Base-by-base conservation (phyloP, 2,113 vertebrate species). In the Xenopus tropicalis region DNA sequence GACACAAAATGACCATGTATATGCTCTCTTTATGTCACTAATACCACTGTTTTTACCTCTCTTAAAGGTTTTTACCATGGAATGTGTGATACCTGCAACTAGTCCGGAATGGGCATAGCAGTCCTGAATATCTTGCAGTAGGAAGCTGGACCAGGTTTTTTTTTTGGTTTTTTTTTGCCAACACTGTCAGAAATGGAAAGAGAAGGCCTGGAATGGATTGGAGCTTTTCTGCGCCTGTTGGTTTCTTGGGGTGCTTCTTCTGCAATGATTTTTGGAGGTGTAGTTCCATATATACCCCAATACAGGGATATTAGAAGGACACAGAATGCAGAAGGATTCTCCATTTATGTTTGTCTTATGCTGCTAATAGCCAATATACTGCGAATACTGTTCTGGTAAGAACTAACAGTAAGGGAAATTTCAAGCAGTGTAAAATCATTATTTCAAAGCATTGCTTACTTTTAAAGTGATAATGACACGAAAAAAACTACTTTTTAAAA, bases 301-400 rank as follows among this genome's bases (percentile, higher is more conserved):
- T 98, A 99, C 89, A 71, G 96, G 23, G 93, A 98, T 83, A 98
- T 99, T 79, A 88, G 91, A 21, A 86, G 93, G 43, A 93, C 91
- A 0, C 96, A 99, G 87, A 98, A 95, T 1, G 94, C 95, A 0
- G 96, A 98, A 70, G 97, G 97, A 7, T 99, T 99, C 83, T 99
- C 97, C 75, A 91, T 91, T 44, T 95, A 99, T 22, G 97, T 98
- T 74, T 99, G 97, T 74, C 84, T 99, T 62, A 94, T 99, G 69
- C 75, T 99, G 2, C 86, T 99, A 70, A 90, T 98, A 44, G 97
- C 97, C 0, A 99, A 98, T 77, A 97, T 99, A 56, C 72, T 99
- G 29, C 83, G 96, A 72, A 98, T 99, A 51, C 93, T 98, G 0
- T 99, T 99, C 66, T 96, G 96, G 97, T 98, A 54, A 86, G 91